A percentile compares a stretch with the other conserved stretches of the same genome.
phyloP scores from a whole-genome alignment of 2,888 invertebrate genomes.

The Heliconius ethilla region DNA sequence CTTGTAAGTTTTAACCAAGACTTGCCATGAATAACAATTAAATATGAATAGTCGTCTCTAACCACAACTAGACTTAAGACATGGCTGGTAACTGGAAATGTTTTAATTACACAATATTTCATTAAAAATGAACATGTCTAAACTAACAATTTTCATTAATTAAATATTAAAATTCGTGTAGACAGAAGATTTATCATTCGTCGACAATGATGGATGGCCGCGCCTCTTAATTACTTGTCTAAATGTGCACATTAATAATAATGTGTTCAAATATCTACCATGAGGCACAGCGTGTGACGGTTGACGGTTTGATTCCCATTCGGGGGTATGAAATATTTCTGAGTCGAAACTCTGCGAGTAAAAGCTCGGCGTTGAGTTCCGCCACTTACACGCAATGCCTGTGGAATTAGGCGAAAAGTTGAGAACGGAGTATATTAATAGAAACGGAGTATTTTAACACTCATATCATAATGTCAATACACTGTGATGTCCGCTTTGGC shows the following conservation, averaged over 20 bases:
- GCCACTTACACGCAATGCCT: too few relatives aligned
- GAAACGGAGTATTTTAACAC: too few relatives aligned
- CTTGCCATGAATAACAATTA: background rate
- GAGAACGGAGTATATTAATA: too few relatives aligned
- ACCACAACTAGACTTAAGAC: background rate
- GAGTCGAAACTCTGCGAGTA: too few relatives aligned
- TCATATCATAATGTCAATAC: too few relatives aligned
- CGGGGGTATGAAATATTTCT: too few relatives aligned
- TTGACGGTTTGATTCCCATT: too few relatives aligned
- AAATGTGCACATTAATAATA: slow-evolving; percentile 31
- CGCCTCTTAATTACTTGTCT: slow-evolving; percentile 48
- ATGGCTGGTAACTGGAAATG: background rate
- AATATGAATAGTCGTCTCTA: background rate
- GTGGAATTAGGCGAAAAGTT: too few relatives aligned
- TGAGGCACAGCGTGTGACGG: too few relatives aligned
- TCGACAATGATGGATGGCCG: slow-evolving; percentile 52
- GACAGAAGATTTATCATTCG: slow-evolving; percentile 51
- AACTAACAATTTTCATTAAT: slow-evolving; percentile 17
- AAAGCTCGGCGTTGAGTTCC: too few relatives aligned
- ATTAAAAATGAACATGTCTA: slow-evolving; percentile 2
- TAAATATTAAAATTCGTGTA: slow-evolving; percentile 26
- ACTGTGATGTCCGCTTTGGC: too few relatives aligned
- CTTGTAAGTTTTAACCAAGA: too few relatives aligned
- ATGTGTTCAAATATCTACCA: background rate
- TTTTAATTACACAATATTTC: background rate